phyloP scores from a whole-genome alignment of 2,113 vertebrate genomes.

The Symphodus melops region DNA sequence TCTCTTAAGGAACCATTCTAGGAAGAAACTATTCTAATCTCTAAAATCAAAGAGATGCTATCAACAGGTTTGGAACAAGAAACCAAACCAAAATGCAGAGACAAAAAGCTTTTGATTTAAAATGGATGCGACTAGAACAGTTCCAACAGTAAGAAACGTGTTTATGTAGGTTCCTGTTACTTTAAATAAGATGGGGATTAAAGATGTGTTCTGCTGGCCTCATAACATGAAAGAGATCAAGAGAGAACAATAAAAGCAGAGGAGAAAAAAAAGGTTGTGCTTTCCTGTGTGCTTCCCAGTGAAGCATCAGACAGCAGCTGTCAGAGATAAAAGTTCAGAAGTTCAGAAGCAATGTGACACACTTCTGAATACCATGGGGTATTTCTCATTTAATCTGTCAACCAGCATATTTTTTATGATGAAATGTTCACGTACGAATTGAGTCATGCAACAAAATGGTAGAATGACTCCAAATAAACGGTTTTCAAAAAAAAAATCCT shows the following conservation, averaged over 20 bases:
- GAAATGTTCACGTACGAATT: constrained; percentile 16
- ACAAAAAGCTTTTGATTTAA: not conserved
- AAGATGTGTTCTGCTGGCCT: not conserved
- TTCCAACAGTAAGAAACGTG: not conserved
- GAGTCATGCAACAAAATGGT: constrained; percentile 45
- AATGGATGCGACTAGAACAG: not conserved
- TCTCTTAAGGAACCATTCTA: not conserved
- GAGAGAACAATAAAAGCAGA: not conserved
- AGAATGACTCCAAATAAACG: constrained; percentile 42
- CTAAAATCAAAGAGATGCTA: not conserved
- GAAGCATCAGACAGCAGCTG: constrained; percentile 11
- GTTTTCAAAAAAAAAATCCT: constrained; percentile 23
- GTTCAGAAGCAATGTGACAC: constrained; percentile 25
- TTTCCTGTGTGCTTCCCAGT: constrained; percentile 22
- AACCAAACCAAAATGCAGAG: not conserved
- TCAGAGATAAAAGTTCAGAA: constrained; percentile 24
- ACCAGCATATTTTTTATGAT: constrained; percentile 13
- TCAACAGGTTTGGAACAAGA: not conserved
- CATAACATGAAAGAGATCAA: not conserved
- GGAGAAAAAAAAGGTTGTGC: not conserved
- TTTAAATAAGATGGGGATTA: not conserved
- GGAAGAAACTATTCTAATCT: not conserved
- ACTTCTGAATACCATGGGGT: constrained; percentile 17
- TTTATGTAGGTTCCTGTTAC: not conserved
- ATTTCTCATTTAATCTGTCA: constrained; percentile 40